Conservation (phyloP, 23 tunicate genomes). For the Trididemnum nubilum region DNA sequence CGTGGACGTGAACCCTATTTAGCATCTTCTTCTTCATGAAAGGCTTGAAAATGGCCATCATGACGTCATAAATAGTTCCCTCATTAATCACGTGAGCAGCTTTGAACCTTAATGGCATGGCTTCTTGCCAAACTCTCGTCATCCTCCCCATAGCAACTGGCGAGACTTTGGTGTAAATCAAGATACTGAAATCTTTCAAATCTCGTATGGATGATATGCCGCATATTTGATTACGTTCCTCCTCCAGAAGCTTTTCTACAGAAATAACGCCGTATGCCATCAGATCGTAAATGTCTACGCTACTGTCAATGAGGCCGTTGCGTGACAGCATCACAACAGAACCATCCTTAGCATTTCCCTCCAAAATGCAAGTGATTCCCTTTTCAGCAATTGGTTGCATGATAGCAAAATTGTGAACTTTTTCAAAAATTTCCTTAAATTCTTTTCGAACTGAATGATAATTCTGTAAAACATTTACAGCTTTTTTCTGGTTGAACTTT, state of each 20-base stretch:
- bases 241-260: conserved; percentile 70
- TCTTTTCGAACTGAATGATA: conserved; percentile 64
- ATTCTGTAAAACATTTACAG: conserved; percentile 68
- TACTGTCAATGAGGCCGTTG: conserved; percentile 18
- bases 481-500: conserved; percentile 88
- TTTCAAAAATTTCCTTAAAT: conserved; percentile 59
- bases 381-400: conserved; percentile 39
- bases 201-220: conserved; percentile 60
- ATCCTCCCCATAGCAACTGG: conserved; percentile 57
- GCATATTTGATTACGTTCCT: conserved; percentile 60
- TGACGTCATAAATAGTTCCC: conserved; percentile 45
- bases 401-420: conserved; percentile 52
- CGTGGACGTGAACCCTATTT: conserved; percentile 61
- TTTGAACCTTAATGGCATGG: conserved; percentile 84
- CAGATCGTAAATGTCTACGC: conserved; percentile 52
- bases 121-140: conserved; percentile 69
- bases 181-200: conserved; percentile 53
- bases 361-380: conserved; percentile 35
- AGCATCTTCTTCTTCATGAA: conserved; percentile 64
- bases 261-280: conserved; percentile 56
- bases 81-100: conserved; percentile 71
- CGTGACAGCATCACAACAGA: conserved; percentile 45
- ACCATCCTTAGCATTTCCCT: conserved; percentile 60
- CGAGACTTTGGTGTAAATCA: conserved; percentile 45
- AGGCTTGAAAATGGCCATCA: conserved; percentile 50